Evolutionary conservation across 1,140 invertebrate species (phyloP), one percentile per base, ranked within the genome.

Genomic region (Fopius arisanus): DNA sequence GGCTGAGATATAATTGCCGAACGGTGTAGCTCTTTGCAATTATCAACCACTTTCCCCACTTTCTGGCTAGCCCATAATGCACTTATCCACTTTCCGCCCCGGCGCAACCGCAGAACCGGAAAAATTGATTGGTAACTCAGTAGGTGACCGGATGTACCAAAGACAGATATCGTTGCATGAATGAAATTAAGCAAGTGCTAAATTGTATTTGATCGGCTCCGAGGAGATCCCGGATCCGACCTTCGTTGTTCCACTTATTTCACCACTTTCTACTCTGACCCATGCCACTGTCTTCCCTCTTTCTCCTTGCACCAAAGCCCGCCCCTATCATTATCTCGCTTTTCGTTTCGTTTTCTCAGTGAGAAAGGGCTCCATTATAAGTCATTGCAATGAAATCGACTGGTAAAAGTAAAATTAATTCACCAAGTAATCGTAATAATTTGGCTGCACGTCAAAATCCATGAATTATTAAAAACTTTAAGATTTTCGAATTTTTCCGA

Each of bases 221-320:
- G 19, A 23, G 66, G 65, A 81, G 78, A 83, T 84, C 82, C 84
- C 81, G 84, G 82, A 86, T 84, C 78, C 81, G 82, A 84, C 83
- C 83, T 86, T 85, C 83, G 79, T 82, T 75, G 78, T 14, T 54
- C 75, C 71, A 75, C 75, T 70, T 77, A 41, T 59, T 71, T 70
- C 77, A 82, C 78, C 84, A 86, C 84, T 86, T 86, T 86, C 84
- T 86, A 85, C 78, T 84, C 79, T 83, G 82, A 85, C 83, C 83
- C 82, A 74, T 76, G 69, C 28, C 33, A 48, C 28, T 65, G 54
- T 73, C n/a, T 65, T 26, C 63, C 70, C 28, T 31, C 33, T 59
- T 31, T 10, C 40, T 28, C 16, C 19, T 37, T 37, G 43, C 43
- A 40, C 26, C 23, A 26, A 23, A 33, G 33, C 29, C 63, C 40